Base-by-base conservation (phyloP, 92 coral and sea anemone species). In the Epizoanthus ramosus region DNA sequence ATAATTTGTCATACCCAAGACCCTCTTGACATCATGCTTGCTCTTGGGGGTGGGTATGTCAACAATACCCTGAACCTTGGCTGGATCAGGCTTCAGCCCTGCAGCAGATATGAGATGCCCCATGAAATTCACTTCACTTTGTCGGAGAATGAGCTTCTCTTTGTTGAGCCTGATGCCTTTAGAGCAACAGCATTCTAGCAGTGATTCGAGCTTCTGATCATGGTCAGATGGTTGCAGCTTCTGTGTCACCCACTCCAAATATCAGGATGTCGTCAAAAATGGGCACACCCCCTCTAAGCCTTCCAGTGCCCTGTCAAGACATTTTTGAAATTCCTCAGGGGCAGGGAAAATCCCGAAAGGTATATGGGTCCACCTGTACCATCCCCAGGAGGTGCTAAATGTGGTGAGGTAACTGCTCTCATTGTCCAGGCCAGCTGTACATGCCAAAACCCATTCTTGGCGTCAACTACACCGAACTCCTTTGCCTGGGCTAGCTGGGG, bases 201-300 rank as follows among this genome's bases (percentile, higher is more conserved):
- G 75, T 6, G 81, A 54, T 18, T 45, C 35, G 59, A 82, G 64
- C 21, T 57, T 59, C 33, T 39, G 69, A 23, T 80, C 86, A 59
- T 79, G 66, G 74, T 80, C 53, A 19, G n/a, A 63, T 8, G 33
- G 85, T 79, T 73, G 73, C 73, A 25, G 76, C 86, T 53, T 60
- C 57, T n/a, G 63, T 81, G 15, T 63, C 71, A 18, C n/a, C 74
- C 0, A 12, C 57, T 17, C 79, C 83, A 56, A 59, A 67, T 14
- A 75, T 21, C 23, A 87, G 57, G 24, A 83, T 87, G 79, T 87
- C 87, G 63, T 87, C 84, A 12, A 69, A 57, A n/a, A 75, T 83
- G 17, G 84, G 69, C 33, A 67, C 57, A 75, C 53, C 9, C 88
- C 84, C 8, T 83, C 61, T 7, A 87, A 68, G 3, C 73, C 83